Conservation (phyloP, 2,888 invertebrate species). For the Dichetophora obliterata region DNA sequence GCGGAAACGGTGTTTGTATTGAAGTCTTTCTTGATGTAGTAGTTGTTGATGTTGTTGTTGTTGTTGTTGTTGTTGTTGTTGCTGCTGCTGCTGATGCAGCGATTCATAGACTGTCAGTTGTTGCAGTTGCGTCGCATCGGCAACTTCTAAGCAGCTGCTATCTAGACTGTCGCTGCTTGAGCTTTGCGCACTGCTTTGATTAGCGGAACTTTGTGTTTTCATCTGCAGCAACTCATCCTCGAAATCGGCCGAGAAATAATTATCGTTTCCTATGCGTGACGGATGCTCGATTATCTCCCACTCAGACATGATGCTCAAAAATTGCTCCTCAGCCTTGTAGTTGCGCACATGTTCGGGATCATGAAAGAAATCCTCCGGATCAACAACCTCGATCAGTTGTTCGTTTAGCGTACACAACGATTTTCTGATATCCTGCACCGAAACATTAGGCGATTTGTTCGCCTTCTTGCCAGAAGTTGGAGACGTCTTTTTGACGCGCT, state of each 20-base stretch:
- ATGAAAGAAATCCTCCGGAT: conserved; percentile 68
- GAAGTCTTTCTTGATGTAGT: conserved; percentile 25
- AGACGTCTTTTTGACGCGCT: conserved; percentile 37
- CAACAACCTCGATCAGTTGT: conserved; percentile 58
- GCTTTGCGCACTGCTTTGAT: conserved; percentile 20
- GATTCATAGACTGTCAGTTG: conserved; percentile 21
- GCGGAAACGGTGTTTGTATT: conserved; percentile 45
- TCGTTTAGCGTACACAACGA: conserved; percentile 54
- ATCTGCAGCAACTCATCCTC: conserved; percentile 63
- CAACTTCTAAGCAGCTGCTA: conserved; percentile 1
- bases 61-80: conserved; percentile 12
- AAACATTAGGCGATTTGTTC: not conserved
- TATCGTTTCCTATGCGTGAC: conserved; percentile 45
- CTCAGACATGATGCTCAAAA: conserved; percentile 65
- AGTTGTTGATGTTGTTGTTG: conserved; percentile 19
- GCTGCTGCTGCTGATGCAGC: conserved; percentile 14
- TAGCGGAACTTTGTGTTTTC: conserved; percentile 43
- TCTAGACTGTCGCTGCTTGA: conserved; percentile 25
- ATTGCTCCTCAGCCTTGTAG: conserved; percentile 64
- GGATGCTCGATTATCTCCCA: conserved; percentile 67
- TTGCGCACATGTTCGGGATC: conserved; percentile 67
- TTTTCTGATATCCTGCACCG: conserved; percentile 43
- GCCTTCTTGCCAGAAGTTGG: not conserved
- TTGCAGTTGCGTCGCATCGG: conserved; percentile 28
- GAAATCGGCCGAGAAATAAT: conserved; percentile 66